Base-by-base conservation (phyloP, 1,140 invertebrate genomes). In the Hyles vespertilio region DNA sequence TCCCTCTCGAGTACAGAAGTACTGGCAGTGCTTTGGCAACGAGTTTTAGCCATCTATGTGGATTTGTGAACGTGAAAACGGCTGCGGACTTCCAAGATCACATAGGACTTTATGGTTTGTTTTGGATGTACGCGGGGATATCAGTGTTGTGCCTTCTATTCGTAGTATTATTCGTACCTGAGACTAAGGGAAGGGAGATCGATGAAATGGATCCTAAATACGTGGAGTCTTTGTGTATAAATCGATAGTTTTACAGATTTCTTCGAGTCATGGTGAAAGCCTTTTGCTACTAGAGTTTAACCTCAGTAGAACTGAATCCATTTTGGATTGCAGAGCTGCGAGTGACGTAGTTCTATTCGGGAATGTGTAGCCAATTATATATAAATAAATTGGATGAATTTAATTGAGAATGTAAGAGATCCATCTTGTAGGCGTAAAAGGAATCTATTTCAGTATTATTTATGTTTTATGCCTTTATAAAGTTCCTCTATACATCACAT, bases 101-200 rank as follows among this genome's bases (percentile, higher is more conserved):
- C 7, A 90, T 97, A 44, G 95, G 95, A 1, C 78, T 96, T 8
- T 92, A 95, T 73, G 95, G 95, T 6, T 92, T 95, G 0, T 98
- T 97, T 79, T 97, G 96, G 95, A 90, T 97, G 62, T 98, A 97
- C 78, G 93, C 96, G 2, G 95, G 92, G 2, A 92, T 98, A 64
- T 94, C 96, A 0, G 92, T 96, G 2, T 91, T 95, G 60, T 96
- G 96, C 32, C 89, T 97, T 2, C 92, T 96, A 56, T 96, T 98
- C 79, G 93, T 97, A 5, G 93, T 95, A 2, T 92, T 95, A 58
- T 95, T 95, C 72, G 95, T 98, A 3, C 97, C 96, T 0, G 97
- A 98, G 84, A 98, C 97, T 1, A 97, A 96, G 81, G 96, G 96
- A 0, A 92, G 93, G 51, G 94, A 94, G 70, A 91, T 98, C 58